Conservation (phyloP, 2,888 invertebrate genomes). For the Lutraria lutraria region DNA sequence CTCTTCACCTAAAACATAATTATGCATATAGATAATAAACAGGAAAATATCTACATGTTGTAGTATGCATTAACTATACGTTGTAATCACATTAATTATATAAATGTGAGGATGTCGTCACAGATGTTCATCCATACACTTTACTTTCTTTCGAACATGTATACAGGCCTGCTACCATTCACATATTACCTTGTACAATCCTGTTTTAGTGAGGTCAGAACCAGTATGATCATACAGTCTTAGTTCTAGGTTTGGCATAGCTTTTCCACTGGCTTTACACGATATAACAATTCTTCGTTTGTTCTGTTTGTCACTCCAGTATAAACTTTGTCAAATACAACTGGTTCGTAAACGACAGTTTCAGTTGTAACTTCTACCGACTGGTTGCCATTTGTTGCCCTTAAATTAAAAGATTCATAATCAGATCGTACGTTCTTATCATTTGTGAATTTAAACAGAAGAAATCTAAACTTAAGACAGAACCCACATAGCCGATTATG, state of each 20-base stretch:
- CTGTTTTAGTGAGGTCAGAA: constrained; percentile 53
- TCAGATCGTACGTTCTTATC: background rate
- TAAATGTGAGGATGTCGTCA: too few species aligned
- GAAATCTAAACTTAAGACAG: too few species aligned
- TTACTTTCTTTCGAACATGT: background rate
- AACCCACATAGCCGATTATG: too few species aligned
- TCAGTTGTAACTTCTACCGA: constrained; percentile 60
- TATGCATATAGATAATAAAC: too few species aligned
- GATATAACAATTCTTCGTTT: constrained; percentile 51
- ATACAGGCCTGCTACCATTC: background rate
- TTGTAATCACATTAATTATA: too few species aligned
- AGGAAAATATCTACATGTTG: too few species aligned
- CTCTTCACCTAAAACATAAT: constrained; percentile 40
- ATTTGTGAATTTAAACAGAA: too few species aligned
- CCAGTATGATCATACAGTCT: constrained; percentile 59
- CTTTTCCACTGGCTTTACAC: constrained; percentile 57
- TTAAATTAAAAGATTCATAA: constrained; percentile 15
- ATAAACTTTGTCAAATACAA: constrained; percentile 44
- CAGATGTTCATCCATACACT: too few species aligned
- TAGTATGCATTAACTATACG: too few species aligned
- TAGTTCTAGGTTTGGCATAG: constrained; percentile 53
- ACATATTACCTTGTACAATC: constrained; percentile 53
- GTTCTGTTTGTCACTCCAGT: constrained; percentile 56
- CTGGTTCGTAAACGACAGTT: constrained; percentile 44
- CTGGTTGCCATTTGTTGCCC: constrained; percentile 54